Base-by-base conservation (phyloP, 2,797 vertebrate species). In the Halcyon badia region DNA sequence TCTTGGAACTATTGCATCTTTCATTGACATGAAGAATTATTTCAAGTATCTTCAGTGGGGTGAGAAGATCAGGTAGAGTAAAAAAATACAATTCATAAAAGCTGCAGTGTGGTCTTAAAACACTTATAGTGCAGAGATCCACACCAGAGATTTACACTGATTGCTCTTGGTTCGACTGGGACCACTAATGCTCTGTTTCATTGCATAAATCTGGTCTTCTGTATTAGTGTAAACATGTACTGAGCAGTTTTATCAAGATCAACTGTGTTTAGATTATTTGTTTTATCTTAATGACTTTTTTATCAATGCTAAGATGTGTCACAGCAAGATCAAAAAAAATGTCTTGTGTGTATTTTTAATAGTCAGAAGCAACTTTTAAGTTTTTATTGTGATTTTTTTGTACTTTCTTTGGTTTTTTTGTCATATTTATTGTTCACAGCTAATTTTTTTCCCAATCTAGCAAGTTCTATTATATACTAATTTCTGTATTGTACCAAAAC, bases 221-320 rank as follows among this genome's bases (percentile, higher is more conserved):
- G 46, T 90, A 91, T 94, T 96, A 84, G 60, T 95, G 80, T 87
- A 93, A 96, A 96, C 62, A 87, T 62, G 75, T 83, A 71, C 56
- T 78, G 94, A 95, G 86, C 82, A 94, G 46, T 84, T 89, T 96
- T 96, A 97, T 98, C 97, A 95, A 87, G 95, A 97, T 97, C 80
- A 97, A 86, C 92, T 90, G 85, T 97, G 94, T 97, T 98, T 97
- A 95, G 94, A 97, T 97, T 91, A 97, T 97, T 97, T 97, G 65
- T 96, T 97, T 98, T 97, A 92, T 98, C 94, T 96, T 96, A 94
- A 94, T 96, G 52, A 93, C 33, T 90, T 94, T 85, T 84, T 89
- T 60, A 84, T 90, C 91, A 97, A 95, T 94, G 66, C 64, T 94
- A 84, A 90, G 71, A 94, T 89, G 28, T 52, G 42, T 15, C 71